Conservation (phyloP, 2,797 vertebrate genomes). For the Melanotaenia nigrans region DNA sequence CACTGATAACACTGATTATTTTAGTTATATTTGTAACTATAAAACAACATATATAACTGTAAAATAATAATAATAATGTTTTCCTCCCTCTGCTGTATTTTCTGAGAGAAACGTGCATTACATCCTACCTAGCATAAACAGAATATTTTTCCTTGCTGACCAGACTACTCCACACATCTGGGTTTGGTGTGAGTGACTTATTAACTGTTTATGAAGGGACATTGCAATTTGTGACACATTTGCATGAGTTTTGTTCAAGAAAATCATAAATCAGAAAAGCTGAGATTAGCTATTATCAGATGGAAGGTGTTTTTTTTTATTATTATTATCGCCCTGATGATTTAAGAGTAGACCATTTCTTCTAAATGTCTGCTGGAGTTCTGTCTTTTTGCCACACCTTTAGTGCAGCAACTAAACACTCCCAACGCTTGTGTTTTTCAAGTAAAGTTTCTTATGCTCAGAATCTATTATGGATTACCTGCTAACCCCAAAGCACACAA, state of each 20-base stretch:
- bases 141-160: not conserved
- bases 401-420: no score
- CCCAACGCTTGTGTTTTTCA: no score
- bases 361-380: not conserved
- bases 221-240: not conserved
- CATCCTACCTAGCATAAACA: not conserved
- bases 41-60: no score
- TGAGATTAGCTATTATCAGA: not conserved
- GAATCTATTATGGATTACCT: not conserved
- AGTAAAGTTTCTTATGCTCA: not conserved
- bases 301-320: not conserved
- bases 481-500: not conserved
- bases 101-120: not conserved
- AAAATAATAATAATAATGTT: no score
- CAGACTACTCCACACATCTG: not conserved
- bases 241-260: not conserved
- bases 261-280: not conserved
- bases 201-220: not conserved
- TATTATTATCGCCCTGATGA: not conserved
- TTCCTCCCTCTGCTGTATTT: no score
- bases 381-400: no score
- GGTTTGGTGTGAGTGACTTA: not conserved
- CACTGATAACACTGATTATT: no score
- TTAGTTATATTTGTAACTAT: no score
- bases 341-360: not conserved